These are phyloP conservation scores for Leptogaster cylindrica DNA, from an alignment of 2,888 invertebrate genomes.

Conservation along the genomic window DNA sequence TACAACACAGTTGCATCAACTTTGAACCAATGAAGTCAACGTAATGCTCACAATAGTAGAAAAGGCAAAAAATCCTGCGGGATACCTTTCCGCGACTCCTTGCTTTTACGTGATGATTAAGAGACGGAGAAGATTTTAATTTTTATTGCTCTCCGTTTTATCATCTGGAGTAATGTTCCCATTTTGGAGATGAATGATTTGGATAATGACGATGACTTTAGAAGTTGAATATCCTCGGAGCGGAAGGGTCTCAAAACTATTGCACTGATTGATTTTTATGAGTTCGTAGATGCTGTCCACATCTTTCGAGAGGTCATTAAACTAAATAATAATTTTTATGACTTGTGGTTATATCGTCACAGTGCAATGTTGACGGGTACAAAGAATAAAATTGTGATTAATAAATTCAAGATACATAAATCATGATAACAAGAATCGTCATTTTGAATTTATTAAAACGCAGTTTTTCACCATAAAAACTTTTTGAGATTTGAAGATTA, in stretches of 20 bases:
- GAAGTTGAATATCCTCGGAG: background rate
- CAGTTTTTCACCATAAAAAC: too few species aligned
- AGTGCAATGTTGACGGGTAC: too few species aligned
- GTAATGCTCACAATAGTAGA: conserved; percentile 12
- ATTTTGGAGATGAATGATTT: background rate
- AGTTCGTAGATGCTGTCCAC: too few species aligned
- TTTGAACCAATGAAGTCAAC: conserved; percentile 10
- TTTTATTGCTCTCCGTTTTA: conserved; percentile 39
- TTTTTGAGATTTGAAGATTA: too few species aligned
- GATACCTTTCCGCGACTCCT: background rate
- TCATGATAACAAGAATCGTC: too few species aligned
- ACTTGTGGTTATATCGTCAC: too few species aligned
- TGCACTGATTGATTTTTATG: conserved; percentile 45
- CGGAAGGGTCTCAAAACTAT: conserved; percentile 1
- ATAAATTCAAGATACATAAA: too few species aligned
- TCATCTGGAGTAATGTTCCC: background rate
- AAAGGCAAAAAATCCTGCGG: conserved; percentile 16
- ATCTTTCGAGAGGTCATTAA: too few species aligned
- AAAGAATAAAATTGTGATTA: too few species aligned
- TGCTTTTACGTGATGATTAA: conserved; percentile 45
- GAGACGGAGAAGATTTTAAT: conserved; percentile 45
- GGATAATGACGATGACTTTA: background rate
- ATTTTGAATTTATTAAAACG: too few species aligned
- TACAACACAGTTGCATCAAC: conserved; percentile 10
- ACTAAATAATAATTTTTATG: too few species aligned